phyloP scores from a whole-genome alignment of 2,888 invertebrate species.

The Lagria hirta region DNA sequence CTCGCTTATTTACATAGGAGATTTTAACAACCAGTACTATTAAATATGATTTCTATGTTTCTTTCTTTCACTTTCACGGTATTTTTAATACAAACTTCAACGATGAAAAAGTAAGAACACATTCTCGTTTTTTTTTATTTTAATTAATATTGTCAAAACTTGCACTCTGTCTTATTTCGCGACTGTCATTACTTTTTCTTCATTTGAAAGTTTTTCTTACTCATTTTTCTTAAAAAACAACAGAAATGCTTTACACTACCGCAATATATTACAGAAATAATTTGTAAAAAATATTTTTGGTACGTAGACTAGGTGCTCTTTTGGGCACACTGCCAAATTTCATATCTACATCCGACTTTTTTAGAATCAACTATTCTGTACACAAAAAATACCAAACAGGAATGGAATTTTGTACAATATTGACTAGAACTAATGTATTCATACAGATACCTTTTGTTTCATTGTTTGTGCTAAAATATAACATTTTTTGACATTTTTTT shows the following conservation, averaged over 20 bases:
- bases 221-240: constrained; percentile 14
- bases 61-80: constrained; percentile 44
- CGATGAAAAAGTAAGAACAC: constrained; percentile 44
- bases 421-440: constrained; percentile 29
- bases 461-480: constrained; percentile 51
- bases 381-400: constrained; percentile 40
- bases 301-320: constrained; percentile 46
- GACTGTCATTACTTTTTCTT: constrained; percentile 30
- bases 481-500: constrained; percentile 43
- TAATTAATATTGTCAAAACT: constrained; percentile 33
- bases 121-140: constrained; percentile 15
- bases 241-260: constrained; percentile 30
- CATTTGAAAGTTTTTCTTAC: constrained; percentile 27
- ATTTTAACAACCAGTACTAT: constrained; percentile 46
- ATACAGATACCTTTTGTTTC: constrained; percentile 38
- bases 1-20: constrained; percentile 47
- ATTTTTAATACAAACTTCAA: constrained; percentile 38
- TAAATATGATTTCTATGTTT: constrained; percentile 40
- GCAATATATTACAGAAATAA: constrained; percentile 44
- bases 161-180: constrained; percentile 13
- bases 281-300: constrained; percentile 45
- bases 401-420: constrained; percentile 44
- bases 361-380: constrained; percentile 32
- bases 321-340: constrained; percentile 42
- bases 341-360: constrained; percentile 36